Conservation (phyloP, 2,888 invertebrate species). For the Colletes collaris region DNA sequence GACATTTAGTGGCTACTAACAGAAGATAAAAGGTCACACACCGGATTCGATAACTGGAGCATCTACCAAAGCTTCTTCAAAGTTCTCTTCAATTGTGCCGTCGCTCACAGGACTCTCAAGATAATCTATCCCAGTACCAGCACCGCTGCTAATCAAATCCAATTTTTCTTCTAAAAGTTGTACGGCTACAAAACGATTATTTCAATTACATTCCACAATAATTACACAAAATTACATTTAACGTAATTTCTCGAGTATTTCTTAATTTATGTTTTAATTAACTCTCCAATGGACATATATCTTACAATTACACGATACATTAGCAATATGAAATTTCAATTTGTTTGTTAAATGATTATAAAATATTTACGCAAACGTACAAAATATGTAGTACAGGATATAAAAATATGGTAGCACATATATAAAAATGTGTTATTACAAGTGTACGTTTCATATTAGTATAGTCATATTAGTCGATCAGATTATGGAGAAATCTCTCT, state of each 20-base stretch:
- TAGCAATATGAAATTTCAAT: too few species aligned
- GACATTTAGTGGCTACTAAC: constrained; percentile 74
- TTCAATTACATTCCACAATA: constrained; percentile 17
- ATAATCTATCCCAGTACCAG: constrained; percentile 83
- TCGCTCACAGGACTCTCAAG: constrained; percentile 90
- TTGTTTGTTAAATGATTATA: too few species aligned
- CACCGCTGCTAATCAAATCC: constrained; percentile 77
- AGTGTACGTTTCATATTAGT: too few species aligned
- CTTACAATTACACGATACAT: too few species aligned
- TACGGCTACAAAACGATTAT: constrained; percentile 70
- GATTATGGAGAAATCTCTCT: too few species aligned
- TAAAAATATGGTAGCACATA: too few species aligned
- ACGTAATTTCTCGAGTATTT: background rate
- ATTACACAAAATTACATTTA: background rate
- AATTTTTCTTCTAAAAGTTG: constrained; percentile 81
- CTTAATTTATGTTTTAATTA: background rate
- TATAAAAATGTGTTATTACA: too few species aligned
- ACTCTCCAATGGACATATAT: too few species aligned
- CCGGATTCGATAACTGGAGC: constrained; percentile 84
- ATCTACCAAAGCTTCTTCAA: constrained; percentile 92
- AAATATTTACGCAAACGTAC: too few species aligned
- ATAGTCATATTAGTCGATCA: too few species aligned
- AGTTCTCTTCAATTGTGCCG: constrained; percentile 95
- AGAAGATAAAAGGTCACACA: constrained; percentile 76
- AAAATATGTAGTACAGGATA: too few species aligned